phyloP scores from a whole-genome alignment of 2,113 vertebrate species.

The Zosterops japonicus region DNA sequence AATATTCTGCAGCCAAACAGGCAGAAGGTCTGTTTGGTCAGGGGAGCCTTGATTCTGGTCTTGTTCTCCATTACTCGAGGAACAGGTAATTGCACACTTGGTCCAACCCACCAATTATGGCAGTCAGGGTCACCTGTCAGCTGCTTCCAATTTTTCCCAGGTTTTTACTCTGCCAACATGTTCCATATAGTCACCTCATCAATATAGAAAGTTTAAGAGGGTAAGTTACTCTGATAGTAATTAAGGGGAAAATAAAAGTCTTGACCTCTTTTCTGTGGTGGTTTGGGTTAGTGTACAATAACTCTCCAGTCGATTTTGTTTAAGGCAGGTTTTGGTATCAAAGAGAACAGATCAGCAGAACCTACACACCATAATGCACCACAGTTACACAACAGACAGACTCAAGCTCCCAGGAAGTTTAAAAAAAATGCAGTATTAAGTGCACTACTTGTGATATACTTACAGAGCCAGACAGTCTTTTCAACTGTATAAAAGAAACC shows the following conservation, averaged over 20 bases:
- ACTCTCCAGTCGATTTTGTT: not conserved
- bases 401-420: not conserved
- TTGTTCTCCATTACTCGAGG: not conserved
- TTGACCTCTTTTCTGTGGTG: not conserved
- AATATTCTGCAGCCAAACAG: not conserved
- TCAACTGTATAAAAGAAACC: not conserved
- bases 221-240: not conserved
- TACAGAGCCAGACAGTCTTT: not conserved
- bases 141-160: not conserved
- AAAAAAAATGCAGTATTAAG: not conserved
- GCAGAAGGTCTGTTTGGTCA: not conserved
- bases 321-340: not conserved
- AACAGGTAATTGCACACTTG: not conserved
- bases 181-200: not conserved
- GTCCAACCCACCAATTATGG: not conserved
- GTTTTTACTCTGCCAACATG: not conserved
- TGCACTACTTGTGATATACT: not conserved
- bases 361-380: not conserved
- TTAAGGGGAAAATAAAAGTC: not conserved
- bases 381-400: not conserved
- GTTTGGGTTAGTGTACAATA: not conserved
- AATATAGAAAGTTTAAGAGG: not conserved
- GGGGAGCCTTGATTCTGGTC: not conserved
- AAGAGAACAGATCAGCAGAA: not conserved
- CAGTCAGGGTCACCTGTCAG: not conserved